Conservation (phyloP, 2,113 vertebrate genomes). For the Antechinus stuartii region DNA sequence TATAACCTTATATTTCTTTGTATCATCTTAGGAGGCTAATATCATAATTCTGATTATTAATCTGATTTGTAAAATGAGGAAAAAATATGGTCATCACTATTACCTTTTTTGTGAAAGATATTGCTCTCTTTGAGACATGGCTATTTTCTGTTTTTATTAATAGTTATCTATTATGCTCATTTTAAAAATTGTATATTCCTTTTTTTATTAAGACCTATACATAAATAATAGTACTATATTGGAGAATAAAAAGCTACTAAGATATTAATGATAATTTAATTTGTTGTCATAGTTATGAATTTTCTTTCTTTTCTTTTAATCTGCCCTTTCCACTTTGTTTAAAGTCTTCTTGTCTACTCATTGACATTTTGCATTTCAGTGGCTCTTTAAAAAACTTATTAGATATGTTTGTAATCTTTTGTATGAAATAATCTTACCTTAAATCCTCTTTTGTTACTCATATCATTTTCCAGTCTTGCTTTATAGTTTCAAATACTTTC, state of each 20-base stretch:
- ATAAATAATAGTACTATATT: conserved; percentile 39
- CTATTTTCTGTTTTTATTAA: conserved; percentile 37
- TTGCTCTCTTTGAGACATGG: conserved; percentile 30
- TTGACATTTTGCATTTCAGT: conserved; percentile 50
- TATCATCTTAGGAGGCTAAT: conserved; percentile 35
- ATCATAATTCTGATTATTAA: conserved; percentile 25
- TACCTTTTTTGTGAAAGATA: conserved; percentile 44
- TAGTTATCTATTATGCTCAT: conserved; percentile 13
- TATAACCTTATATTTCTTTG: background rate
- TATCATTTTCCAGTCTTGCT: conserved; percentile 41
- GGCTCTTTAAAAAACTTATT: conserved; percentile 43
- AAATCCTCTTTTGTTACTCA: conserved; percentile 33
- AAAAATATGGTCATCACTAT: background rate
- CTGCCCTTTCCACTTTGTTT: background rate
- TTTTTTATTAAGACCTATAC: conserved; percentile 57
- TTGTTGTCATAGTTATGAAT: conserved; percentile 36
- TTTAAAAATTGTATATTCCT: conserved; percentile 15
- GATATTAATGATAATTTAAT: background rate
- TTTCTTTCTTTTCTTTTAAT: conserved; percentile 38
- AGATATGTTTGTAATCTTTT: conserved; percentile 55
- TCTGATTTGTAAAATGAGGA: conserved; percentile 1
- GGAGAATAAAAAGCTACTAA: conserved; percentile 29
- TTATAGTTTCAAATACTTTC: conserved; percentile 44
- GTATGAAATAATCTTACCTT: conserved; percentile 50
- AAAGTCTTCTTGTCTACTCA: conserved; percentile 22